These are phyloP conservation scores for Gopherus flavomarginatus DNA, from an alignment of 2,113 vertebrate genomes.

Conservation along the genomic window DNA sequence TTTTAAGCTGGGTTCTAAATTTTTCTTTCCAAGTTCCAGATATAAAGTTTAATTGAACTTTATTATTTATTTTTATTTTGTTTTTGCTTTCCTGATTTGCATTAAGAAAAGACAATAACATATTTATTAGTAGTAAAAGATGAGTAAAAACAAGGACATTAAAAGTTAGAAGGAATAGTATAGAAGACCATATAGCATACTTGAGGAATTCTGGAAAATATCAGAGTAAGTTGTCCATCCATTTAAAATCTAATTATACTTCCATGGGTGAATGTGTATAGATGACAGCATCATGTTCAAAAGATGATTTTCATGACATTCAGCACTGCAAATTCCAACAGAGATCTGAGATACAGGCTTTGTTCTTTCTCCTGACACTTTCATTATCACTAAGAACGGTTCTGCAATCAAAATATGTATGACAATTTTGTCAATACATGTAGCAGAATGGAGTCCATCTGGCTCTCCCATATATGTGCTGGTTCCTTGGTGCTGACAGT, in stretches of 20 bases:
- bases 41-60: constrained; percentile 39
- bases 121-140: constrained; percentile 27
- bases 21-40: constrained; percentile 20
- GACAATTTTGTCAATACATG: not conserved
- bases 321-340: constrained; percentile 5
- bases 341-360: constrained; percentile 7
- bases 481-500: not conserved
- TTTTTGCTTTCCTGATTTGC: not conserved
- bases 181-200: not conserved
- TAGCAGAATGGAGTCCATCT: not conserved
- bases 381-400: constrained; percentile 6
- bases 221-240: constrained; percentile 21
- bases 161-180: not conserved
- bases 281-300: constrained; percentile 38
- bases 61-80: not conserved
- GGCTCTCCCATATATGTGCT: not conserved
- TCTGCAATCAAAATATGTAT: not conserved
- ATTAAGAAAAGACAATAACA: constrained; percentile 20
- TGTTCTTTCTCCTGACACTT: constrained; percentile 21
- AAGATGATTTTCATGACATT: constrained; percentile 23
- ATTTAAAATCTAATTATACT: constrained; percentile 30
- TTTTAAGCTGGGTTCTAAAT: constrained; percentile 38
- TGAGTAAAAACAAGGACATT: constrained; percentile 3
- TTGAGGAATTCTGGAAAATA: constrained; percentile 16
- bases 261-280: constrained; percentile 2